Evolutionary conservation across 2,113 vertebrate genomes (phyloP).

Genomic region (Pedionomus torquatus): DNA sequence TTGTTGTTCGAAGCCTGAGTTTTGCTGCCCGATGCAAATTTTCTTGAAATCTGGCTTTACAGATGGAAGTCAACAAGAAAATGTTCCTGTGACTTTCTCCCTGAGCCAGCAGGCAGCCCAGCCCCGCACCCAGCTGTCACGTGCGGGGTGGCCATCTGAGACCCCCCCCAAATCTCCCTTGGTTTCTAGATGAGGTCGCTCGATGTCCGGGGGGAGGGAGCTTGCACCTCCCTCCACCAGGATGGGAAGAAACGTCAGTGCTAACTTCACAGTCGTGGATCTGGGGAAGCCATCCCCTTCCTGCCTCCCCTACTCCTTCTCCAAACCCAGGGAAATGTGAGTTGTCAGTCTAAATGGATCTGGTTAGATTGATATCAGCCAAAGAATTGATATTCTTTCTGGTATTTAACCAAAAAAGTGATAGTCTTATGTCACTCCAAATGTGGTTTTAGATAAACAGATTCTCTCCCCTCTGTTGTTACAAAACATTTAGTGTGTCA

Average conservation of each 20-base stretch:
- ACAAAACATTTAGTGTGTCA: conserved; percentile 45
- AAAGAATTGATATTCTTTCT: conserved; percentile 58
- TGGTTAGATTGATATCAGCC: conserved; percentile 41
- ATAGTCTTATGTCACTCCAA: conserved; percentile 72
- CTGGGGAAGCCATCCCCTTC: background rate
- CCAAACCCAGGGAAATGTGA: background rate
- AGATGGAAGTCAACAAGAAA: conserved; percentile 25
- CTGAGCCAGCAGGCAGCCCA: background rate
- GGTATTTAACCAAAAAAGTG: conserved; percentile 65
- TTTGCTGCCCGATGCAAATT: background rate
- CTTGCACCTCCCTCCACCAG: background rate
- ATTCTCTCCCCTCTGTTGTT: conserved; percentile 70
- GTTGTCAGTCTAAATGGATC: conserved; percentile 50
- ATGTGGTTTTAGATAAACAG: conserved; percentile 66
- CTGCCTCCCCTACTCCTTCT: background rate
- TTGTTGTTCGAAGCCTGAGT: background rate
- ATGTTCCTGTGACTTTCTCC: background rate
- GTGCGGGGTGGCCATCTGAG: background rate
- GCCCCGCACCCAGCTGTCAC: background rate
- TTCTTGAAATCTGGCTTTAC: conserved; percentile 10
- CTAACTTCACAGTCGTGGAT: background rate
- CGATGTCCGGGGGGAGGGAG: fast-evolving
- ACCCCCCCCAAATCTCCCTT: background rate
- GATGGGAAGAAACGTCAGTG: fast-evolving
- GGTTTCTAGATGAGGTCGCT: background rate